These are phyloP conservation scores for Coelinius sp. DNA, from an alignment of 2,888 invertebrate genomes.

Conservation along the genomic window DNA sequence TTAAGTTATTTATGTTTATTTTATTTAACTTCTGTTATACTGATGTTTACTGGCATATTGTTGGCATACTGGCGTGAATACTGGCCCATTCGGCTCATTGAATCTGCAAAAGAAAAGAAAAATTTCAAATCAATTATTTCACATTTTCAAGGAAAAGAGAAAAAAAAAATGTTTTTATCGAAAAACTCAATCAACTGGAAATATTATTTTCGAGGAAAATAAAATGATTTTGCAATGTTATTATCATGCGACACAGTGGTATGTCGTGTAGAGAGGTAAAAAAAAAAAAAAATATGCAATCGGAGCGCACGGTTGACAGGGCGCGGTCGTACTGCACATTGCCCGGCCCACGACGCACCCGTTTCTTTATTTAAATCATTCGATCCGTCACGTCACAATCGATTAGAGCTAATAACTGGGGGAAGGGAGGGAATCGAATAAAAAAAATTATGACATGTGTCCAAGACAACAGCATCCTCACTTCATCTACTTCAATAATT, in stretches of 20 bases:
- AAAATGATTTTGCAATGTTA: slow-evolving; percentile 20
- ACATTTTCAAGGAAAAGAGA: too few relatives aligned
- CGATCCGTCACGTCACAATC: slow-evolving; percentile 59
- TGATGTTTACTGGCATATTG: slow-evolving; percentile 66
- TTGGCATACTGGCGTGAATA: slow-evolving; percentile 69
- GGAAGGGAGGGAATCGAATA: slow-evolving; percentile 51
- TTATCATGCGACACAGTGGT: slow-evolving; percentile 28
- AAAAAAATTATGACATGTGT: background rate
- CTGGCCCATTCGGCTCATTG: slow-evolving; percentile 65
- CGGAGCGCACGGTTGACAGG: slow-evolving; percentile 42
- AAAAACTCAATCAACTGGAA: background rate
- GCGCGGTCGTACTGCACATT: slow-evolving; percentile 53
- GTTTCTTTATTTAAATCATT: slow-evolving; percentile 62
- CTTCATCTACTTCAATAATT: background rate
- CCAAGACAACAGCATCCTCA: background rate
- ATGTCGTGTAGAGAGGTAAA: background rate
- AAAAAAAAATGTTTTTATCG: background rate
- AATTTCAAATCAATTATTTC: background rate
- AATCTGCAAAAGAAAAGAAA: slow-evolving; percentile 57
- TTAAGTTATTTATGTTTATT: slow-evolving; percentile 23
- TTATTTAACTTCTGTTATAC: slow-evolving; percentile 59
- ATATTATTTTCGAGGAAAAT: background rate
- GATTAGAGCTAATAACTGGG: slow-evolving; percentile 57
- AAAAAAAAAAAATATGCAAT: slow-evolving; percentile 33
- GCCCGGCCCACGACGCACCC: slow-evolving; percentile 45